A percentile compares a stretch with the other conserved stretches of the same genome.
phyloP scores from a whole-genome alignment of 2,888 invertebrate species.

The Lathronympha strigana region DNA sequence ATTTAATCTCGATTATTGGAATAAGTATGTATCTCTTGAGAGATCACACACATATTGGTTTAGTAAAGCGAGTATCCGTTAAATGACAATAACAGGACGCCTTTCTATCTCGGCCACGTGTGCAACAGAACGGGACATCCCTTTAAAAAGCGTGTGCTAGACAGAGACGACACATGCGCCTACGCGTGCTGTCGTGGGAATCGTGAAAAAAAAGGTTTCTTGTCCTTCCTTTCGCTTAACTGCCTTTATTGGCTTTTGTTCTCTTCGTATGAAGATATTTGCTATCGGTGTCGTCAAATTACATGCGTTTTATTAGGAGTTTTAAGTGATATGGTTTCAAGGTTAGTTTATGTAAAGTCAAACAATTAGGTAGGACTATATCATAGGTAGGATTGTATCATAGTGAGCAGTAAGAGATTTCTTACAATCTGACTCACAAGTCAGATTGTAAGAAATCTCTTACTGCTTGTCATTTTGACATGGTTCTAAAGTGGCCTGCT shows the following conservation, averaged over 20 bases:
- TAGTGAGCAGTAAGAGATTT: too few relatives aligned
- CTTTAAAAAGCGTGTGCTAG: slow-evolving; percentile 44
- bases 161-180: slow-evolving; percentile 52
- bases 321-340: neutral
- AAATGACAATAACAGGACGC: slow-evolving; percentile 49
- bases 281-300: slow-evolving; percentile 18
- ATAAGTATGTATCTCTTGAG: neutral
- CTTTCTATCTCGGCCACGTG: slow-evolving; percentile 56
- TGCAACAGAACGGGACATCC: slow-evolving; percentile 46
- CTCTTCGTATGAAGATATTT: slow-evolving; percentile 53
- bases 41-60: neutral
- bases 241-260: slow-evolving; percentile 65
- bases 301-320: slow-evolving; percentile 1
- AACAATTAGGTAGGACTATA: too few relatives aligned
- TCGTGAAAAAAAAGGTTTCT: slow-evolving; percentile 66
- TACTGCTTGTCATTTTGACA: too few relatives aligned
- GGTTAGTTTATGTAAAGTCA: too few relatives aligned
- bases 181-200: slow-evolving; percentile 70
- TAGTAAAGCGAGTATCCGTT: neutral
- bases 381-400: too few relatives aligned
- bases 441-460: too few relatives aligned
- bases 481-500: too few relatives aligned
- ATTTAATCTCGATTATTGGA: too few relatives aligned
- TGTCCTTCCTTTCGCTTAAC: slow-evolving; percentile 73
- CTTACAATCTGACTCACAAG: too few relatives aligned